Base-by-base conservation (phyloP, 2,113 vertebrate genomes). In the Syrrhaptes paradoxus region DNA sequence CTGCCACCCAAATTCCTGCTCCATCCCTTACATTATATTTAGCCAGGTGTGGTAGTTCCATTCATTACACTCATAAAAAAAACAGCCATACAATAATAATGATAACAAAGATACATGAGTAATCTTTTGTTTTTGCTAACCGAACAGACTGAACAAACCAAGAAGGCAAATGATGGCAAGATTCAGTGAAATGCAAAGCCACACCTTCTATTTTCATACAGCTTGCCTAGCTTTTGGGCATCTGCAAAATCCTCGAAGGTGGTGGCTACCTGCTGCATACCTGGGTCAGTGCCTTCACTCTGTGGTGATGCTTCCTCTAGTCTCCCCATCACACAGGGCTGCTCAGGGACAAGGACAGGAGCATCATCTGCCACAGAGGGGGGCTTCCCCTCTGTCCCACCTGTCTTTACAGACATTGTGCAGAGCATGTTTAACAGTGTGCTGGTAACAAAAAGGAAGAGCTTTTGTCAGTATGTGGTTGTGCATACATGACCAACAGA, bases 331-430 rank as follows among this genome's bases (percentile, higher is more conserved):
- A 46, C 36, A 59, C 17, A 1, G 1, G 14, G 22, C 12, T 49
- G 28, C 63, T 34, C 49, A 19, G n/a, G 22, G 31, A 1, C 36
- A 48, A 32, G 41, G 55, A 48, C 31, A 57, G 72, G 28, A 68
- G 5, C 13, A 15, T 12, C 0, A 0, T 48, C 41, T 1, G 0
- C 34, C 2, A 3, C 10, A 24, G 57, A 58, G n/a, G 13, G 17
- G 26, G 32, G 20, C 21, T 32, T 46, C 17, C 36, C 15, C 31
- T n/a, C 24, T 52, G 28, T 31, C 24, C 9, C 6, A 26, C 36
- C 73, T 7, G 1, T 65, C 52, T 20, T 59, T 65, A 38, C 32
- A 72, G 32, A 11, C 2, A 8, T 5, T 9, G 13, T 22, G 9
- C 62, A 66, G 32, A 54, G 3, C 0, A 0, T 36, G 29, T 59